A percentile compares a stretch with the other conserved stretches of the same genome.
phyloP scores from a whole-genome alignment of 2,113 vertebrate genomes.

The Sinocyclocheilus anshuiensis region DNA sequence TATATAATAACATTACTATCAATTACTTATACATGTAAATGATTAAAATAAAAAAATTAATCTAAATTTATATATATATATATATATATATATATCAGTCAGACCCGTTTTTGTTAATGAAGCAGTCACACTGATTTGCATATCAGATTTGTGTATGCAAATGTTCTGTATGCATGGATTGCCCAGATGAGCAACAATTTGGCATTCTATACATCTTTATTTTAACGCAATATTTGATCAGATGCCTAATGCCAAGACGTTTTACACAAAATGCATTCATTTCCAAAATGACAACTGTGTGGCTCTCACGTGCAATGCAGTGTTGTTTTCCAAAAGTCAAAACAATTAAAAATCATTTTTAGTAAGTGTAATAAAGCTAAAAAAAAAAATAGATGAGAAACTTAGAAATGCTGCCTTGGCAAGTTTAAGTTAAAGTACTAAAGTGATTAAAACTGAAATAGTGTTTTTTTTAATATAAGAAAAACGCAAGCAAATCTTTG shows the following conservation, averaged over 20 bases:
- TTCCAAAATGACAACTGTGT: not conserved
- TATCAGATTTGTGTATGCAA: not conserved
- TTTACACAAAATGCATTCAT: not conserved
- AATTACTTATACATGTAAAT: too few relatives aligned
- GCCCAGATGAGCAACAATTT: not conserved
- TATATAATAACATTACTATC: too few relatives aligned
- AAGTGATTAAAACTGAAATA: not conserved
- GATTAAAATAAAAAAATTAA: too few relatives aligned
- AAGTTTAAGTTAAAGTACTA: too few relatives aligned
- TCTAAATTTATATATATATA: too few relatives aligned
- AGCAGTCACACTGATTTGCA: not conserved
- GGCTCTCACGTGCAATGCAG: not conserved
- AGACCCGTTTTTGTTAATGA: not conserved
- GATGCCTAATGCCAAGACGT: not conserved
- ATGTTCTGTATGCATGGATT: not conserved
- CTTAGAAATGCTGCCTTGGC: too few relatives aligned
- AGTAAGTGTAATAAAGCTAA: too few relatives aligned
- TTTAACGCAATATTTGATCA: not conserved
- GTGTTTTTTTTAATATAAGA: not conserved
- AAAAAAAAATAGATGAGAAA: too few relatives aligned
- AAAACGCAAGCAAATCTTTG: not conserved
- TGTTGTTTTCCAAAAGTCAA: too few relatives aligned
- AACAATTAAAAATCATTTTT: too few relatives aligned
- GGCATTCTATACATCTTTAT: too few relatives aligned
- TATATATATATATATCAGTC: not conserved